Conservation (phyloP, 1,140 invertebrate genomes). For the Battus philenor region DNA sequence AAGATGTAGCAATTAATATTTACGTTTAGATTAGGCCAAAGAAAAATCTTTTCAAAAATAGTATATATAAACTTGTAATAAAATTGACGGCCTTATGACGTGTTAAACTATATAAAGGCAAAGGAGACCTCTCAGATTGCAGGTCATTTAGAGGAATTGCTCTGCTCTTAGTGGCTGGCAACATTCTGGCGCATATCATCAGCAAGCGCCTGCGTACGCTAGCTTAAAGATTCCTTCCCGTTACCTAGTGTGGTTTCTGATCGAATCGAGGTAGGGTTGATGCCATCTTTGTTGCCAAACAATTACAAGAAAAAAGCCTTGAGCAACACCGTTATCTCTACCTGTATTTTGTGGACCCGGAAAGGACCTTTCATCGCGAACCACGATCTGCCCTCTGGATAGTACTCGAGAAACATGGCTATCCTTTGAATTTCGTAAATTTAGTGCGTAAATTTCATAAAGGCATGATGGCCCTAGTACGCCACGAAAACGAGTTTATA, state of each 20-base stretch:
- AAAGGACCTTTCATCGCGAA: conserved; percentile 26
- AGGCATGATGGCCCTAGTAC: conserved; percentile 19
- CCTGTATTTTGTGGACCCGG: conserved; percentile 31
- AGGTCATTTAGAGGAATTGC: conserved; percentile 25
- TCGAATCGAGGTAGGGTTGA: conserved; percentile 26
- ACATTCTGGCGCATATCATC: conserved; percentile 23
- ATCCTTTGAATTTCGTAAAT: too few species aligned
- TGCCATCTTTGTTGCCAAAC: conserved; percentile 28
- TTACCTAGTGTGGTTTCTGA: conserved; percentile 27
- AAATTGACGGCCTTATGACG: too few species aligned
- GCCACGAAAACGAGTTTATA: conserved; percentile 18
- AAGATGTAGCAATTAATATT: too few species aligned
- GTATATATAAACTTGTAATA: too few species aligned
- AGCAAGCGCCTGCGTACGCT: conserved; percentile 16
- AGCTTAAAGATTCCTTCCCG: conserved; percentile 23
- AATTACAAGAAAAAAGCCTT: too few species aligned
- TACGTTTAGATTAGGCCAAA: too few species aligned
- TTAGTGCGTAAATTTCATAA: conserved; percentile 20
- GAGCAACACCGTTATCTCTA: conserved; percentile 24
- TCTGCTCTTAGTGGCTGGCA: conserved; percentile 22
- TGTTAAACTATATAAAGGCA: conserved; percentile 24
- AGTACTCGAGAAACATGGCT: conserved; percentile 16
- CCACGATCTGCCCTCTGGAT: conserved; percentile 17
- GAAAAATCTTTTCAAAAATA: not conserved
- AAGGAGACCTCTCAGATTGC: conserved; percentile 23